Evolutionary conservation across 2,888 invertebrate species (phyloP), one percentile per base, ranked within the genome.

Genomic region (Penaeus monodon): DNA sequence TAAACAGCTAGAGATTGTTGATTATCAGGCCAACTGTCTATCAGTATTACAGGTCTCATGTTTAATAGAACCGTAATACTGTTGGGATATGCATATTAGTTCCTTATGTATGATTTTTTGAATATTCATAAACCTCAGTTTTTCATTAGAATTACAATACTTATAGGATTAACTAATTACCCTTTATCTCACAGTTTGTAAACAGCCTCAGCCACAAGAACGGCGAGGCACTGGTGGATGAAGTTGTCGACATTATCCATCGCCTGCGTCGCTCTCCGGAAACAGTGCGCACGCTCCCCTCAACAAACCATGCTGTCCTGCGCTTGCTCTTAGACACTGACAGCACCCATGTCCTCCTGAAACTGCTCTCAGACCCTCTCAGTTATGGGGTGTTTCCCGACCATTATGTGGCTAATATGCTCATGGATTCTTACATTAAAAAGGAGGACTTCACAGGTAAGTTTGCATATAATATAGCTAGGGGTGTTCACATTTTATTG

Each of bases 321-420:
- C 93, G 93, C 65, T 90, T 92, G 14, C 92, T 93, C 49, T 89
- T 94, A 12, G 91, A 93, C 86, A 92, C 91, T 66, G 94, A 94
- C 17, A 38, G 76, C 10, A 92, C 93, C n/a, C 94, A 95, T 27
- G 94, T 95, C 84, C 93, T 98, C 24, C 91, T 97, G 0, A 93
- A 94, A 27, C 93, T 97, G 14, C 93, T 99, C 77, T 94, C 96
- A 91, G 96, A 98, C 92, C 95, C 97, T 84, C 92, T 96, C 27
- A 96, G 96, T 91, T 99, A 96, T 93, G 99, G 99, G 1, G 93
- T 99, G 64, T 98, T 98, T 92, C 94, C 97, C n/a, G 97, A 99
- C 93, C 92, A 95, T 88, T 96, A 95, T 91, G 94, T 95, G 63
- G 95, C 95, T 17, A 97, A 97, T 92, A 93, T 98, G 81, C 92